Percentiles rank a stretch among this genome's conserved stretches.
These are phyloP conservation scores for Hirtodrosophila alboralis DNA, from an alignment of 2,888 invertebrate genomes.

Conservation along the genomic window DNA sequence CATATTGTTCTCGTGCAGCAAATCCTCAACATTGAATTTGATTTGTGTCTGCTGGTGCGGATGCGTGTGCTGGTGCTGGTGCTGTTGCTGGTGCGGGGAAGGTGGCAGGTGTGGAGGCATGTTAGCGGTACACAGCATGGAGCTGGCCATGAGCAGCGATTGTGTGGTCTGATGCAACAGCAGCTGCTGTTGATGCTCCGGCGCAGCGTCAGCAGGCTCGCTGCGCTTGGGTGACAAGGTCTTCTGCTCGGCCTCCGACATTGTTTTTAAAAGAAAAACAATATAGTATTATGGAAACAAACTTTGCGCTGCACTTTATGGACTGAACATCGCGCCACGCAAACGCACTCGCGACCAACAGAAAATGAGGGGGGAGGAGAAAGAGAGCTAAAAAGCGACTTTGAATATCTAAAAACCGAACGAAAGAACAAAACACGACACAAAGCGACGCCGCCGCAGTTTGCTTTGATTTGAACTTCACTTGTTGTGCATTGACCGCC, in stretches of 20 bases:
- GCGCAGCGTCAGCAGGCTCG: slow-evolving; percentile 41
- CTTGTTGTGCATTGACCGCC: slow-evolving; percentile 28
- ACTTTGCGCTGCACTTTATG: slow-evolving; percentile 36
- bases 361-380: slow-evolving; percentile 6
- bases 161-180: slow-evolving; percentile 82
- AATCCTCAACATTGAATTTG: slow-evolving; percentile 76
- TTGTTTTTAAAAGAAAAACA: slow-evolving; percentile 28
- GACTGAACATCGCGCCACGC: slow-evolving; percentile 62
- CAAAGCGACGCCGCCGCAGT: slow-evolving; percentile 55
- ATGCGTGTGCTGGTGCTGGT: neutral
- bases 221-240: slow-evolving; percentile 63
- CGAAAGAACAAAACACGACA: slow-evolving; percentile 45
- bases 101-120: slow-evolving; percentile 13
- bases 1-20: slow-evolving; percentile 81
- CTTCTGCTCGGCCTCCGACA: slow-evolving; percentile 70
- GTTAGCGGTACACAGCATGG: slow-evolving; percentile 64
- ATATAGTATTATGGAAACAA: slow-evolving; percentile 12
- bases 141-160: slow-evolving; percentile 82
- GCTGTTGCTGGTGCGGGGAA: slow-evolving; percentile 26
- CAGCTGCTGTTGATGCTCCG: slow-evolving; percentile 56
- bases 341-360: slow-evolving; percentile 50
- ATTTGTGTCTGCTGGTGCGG: slow-evolving; percentile 16
- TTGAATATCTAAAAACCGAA: slow-evolving; percentile 50
- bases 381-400: slow-evolving; percentile 36
- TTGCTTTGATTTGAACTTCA: slow-evolving; percentile 62